Evolutionary conservation across 2,888 invertebrate genomes (phyloP).

Genomic region (Morpho achilles): DNA sequence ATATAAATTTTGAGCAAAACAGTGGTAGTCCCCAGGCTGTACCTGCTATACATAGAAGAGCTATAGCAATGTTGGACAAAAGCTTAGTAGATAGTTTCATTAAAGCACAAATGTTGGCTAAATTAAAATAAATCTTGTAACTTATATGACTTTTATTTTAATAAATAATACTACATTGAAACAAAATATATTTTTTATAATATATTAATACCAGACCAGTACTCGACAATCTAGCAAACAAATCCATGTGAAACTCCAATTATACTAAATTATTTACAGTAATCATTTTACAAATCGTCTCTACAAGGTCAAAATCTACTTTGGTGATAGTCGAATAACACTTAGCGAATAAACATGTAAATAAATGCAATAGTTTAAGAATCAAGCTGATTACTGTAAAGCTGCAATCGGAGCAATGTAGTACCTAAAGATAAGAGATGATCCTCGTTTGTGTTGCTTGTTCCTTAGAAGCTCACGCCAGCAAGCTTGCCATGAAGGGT

Average conservation of each 20-base stretch:
- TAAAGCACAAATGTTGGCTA: conserved; percentile 71
- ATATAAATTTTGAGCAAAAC: conserved; percentile 83
- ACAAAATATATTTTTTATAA: conserved; percentile 69
- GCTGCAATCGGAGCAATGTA: conserved; percentile 72
- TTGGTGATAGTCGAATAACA: conserved; percentile 73
- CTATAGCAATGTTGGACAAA: conserved; percentile 78
- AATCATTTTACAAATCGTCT: conserved; percentile 55
- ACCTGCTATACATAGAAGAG: conserved; percentile 80
- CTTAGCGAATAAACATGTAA: conserved; percentile 71
- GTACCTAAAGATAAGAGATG: conserved; percentile 89
- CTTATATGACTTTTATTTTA: conserved; percentile 10
- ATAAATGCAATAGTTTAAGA: conserved; percentile 59
- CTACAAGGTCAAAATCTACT: conserved; percentile 58
- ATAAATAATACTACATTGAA: conserved; percentile 37
- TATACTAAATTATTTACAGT: conserved; percentile 74
- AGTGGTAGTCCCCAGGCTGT: conserved; percentile 78
- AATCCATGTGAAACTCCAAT: conserved; percentile 68
- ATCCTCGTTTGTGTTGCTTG: conserved; percentile 91
- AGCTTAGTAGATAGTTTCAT: conserved; percentile 75
- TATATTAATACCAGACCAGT: conserved; percentile 55
- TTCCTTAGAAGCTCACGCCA: conserved; percentile 87
- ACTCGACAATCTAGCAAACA: conserved; percentile 69
- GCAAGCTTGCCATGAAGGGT: conserved; percentile 89
- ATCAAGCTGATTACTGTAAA: conserved; percentile 49
- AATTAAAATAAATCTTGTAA: conserved; percentile 47